phyloP scores from a whole-genome alignment of 2,113 vertebrate genomes.

The Corythoichthys haematopterus region DNA sequence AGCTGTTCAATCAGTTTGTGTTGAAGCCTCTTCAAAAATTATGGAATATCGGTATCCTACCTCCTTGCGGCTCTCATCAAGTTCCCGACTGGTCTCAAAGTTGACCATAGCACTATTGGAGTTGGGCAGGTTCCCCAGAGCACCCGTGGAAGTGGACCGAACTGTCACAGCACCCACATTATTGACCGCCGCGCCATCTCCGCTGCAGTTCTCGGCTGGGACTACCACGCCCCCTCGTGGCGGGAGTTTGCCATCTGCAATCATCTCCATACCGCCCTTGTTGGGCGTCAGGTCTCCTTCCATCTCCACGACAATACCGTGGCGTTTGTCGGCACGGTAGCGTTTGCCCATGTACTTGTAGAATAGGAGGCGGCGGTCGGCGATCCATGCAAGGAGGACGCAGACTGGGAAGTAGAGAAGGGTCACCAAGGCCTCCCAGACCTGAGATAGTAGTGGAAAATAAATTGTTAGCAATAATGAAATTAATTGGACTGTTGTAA shows the following conservation, averaged over 20 bases:
- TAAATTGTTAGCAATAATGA: background rate
- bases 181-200: slow-evolving; percentile 17
- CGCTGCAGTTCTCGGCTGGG: slow-evolving; percentile 54
- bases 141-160: slow-evolving; percentile 17
- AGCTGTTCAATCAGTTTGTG: no score
- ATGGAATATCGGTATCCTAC: slow-evolving; percentile 42
- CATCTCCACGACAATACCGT: slow-evolving; percentile 89
- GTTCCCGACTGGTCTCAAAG: slow-evolving; percentile 80
- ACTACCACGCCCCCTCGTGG: slow-evolving; percentile 42
- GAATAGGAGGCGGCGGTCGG: slow-evolving; percentile 92
- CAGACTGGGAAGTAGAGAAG: slow-evolving; percentile 89
- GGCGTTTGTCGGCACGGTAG: slow-evolving; percentile 88
- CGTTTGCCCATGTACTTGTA: slow-evolving; percentile 96
- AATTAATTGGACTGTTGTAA: background rate
- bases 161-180: slow-evolving; percentile 14
- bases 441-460: slow-evolving; percentile 41
- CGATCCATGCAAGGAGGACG: slow-evolving; percentile 91
- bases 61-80: slow-evolving; percentile 89
- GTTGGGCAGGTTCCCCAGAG: slow-evolving; percentile 42
- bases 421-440: slow-evolving; percentile 93
- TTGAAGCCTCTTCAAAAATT: no score
- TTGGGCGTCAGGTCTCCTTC: slow-evolving; percentile 84
- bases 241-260: slow-evolving; percentile 77
- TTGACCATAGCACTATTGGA: slow-evolving; percentile 67
- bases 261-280: slow-evolving; percentile 75